These are phyloP conservation scores for Berghia stephanieae DNA, from an alignment of 1,140 invertebrate species.

Conservation along the genomic window DNA sequence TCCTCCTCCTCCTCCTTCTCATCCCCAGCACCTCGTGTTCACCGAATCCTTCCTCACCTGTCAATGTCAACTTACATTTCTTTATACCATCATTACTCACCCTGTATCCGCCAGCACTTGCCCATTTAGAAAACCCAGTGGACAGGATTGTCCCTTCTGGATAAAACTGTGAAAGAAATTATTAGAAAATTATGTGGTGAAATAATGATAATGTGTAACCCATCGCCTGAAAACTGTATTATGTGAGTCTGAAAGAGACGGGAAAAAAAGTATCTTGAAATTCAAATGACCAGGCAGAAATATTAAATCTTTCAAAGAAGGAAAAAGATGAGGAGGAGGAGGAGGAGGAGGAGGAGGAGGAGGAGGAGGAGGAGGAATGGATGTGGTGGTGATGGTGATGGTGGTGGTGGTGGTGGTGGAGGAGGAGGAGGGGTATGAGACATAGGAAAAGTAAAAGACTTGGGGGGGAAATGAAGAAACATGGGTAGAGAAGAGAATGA, in stretches of 20 bases:
- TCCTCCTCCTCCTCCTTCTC: too few relatives aligned
- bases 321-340: neutral
- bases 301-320: neutral
- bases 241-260: neutral
- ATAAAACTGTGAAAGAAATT: constrained; percentile 54
- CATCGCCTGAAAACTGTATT: too few relatives aligned
- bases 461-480: too few relatives aligned
- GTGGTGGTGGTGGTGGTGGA: too few relatives aligned
- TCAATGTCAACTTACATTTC: too few relatives aligned
- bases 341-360: neutral
- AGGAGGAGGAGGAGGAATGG: neutral
- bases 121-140: constrained; percentile 65
- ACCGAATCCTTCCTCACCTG: too few relatives aligned
- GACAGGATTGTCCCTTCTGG: constrained; percentile 64
- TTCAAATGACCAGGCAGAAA: neutral
- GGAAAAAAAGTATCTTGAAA: neutral
- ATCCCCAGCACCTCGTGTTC: too few relatives aligned
- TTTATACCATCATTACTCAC: too few relatives aligned
- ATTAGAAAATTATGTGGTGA: neutral
- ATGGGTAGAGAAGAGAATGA: neutral
- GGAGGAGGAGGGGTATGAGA: too few relatives aligned
- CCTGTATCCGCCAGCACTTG: constrained; percentile 64
- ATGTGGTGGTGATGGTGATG: too few relatives aligned
- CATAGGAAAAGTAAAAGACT: too few relatives aligned
- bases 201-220: too few relatives aligned